A percentile compares a stretch with the other conserved stretches of the same genome.
Conservation (phyloP, 2,888 invertebrate species). For the Drosophila phalerata region DNA sequence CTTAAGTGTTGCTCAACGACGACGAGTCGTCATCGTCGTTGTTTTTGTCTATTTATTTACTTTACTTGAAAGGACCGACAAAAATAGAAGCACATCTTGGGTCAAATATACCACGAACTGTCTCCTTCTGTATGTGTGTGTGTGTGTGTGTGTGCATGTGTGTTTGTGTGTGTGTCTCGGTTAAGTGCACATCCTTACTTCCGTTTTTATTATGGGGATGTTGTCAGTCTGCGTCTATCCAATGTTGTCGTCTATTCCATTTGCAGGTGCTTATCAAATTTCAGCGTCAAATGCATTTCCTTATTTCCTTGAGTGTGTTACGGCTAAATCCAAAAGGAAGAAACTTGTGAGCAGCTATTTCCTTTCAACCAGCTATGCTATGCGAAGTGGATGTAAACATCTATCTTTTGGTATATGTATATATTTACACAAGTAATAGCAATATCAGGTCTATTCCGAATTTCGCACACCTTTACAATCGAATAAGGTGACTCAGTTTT, state of each 20-base stretch:
- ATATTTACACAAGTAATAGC: constrained; percentile 20
- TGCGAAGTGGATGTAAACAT: constrained; percentile 19
- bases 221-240: constrained; percentile 8
- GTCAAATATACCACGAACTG: constrained; percentile 17
- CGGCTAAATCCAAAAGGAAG: constrained; percentile 16
- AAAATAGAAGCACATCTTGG: constrained; percentile 33
- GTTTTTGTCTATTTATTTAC: constrained; percentile 29
- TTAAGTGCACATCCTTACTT: constrained; percentile 53
- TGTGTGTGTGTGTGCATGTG: background rate
- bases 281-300: constrained; percentile 47
- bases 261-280: constrained; percentile 48
- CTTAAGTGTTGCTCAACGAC: constrained; percentile 35
- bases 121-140: background rate
- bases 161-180: constrained; percentile 13
- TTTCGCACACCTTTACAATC: constrained; percentile 15
- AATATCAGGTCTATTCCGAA: constrained; percentile 11
- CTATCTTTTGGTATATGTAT: background rate
- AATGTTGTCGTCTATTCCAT: constrained; percentile 28
- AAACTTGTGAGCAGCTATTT: constrained; percentile 23
- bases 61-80: constrained; percentile 27
- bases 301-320: constrained; percentile 22
- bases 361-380: constrained; percentile 24
- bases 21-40: background rate
- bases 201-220: constrained; percentile 33
- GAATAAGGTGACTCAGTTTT: background rate